Conservation (phyloP, 2,113 vertebrate genomes). For the Tragulus kanchil region DNA sequence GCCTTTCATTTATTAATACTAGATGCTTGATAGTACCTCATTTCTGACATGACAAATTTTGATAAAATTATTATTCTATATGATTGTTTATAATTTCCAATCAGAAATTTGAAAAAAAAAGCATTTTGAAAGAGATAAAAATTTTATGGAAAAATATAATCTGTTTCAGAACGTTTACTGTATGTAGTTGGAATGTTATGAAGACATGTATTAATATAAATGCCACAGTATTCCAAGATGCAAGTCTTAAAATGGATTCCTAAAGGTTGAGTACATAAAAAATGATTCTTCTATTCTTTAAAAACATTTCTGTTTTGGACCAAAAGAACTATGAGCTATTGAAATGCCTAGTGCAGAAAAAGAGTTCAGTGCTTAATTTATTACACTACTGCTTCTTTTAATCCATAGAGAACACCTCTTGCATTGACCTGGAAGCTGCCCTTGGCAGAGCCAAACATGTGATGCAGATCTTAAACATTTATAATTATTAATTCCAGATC, state of each 20-base stretch:
- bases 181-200: neutral
- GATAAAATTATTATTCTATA: neutral
- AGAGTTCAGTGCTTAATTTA: neutral
- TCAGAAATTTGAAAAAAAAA: neutral
- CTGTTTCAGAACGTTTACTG: neutral
- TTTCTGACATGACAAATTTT: neutral
- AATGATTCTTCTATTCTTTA: neutral
- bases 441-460: neutral
- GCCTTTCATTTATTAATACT: neutral
- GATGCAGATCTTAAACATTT: neutral
- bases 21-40: neutral
- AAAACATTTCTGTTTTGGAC: neutral
- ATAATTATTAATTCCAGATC: conserved; percentile 32
- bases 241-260: neutral
- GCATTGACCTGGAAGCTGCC: neutral
- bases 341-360: neutral
- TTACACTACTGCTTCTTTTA: neutral
- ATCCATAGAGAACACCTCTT: neutral
- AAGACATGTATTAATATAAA: neutral
- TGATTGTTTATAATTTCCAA: neutral
- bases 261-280: neutral
- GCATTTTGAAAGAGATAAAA: neutral
- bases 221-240: neutral
- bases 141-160: neutral
- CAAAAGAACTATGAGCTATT: neutral